Percentiles rank a stretch among this genome's conserved stretches.
Conservation (phyloP, 2,888 invertebrate genomes). For the Plebejus melissa region DNA sequence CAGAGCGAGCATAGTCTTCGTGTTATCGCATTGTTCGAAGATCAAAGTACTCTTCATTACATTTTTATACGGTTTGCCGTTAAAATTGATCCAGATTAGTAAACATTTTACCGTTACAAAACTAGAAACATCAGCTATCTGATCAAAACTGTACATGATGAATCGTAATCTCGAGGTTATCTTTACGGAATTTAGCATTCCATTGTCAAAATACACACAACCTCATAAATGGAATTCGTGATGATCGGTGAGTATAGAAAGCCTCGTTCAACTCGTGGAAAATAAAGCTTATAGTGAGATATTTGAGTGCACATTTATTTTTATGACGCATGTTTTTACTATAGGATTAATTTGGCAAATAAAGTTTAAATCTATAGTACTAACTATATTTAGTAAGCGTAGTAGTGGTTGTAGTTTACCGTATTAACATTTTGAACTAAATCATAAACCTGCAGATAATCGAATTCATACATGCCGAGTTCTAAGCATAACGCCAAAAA, state of each 20-base stretch:
- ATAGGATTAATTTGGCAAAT: not conserved
- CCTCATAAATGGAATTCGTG: not conserved
- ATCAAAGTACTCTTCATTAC: constrained; percentile 14
- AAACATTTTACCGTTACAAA: constrained; percentile 15
- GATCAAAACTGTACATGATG: constrained; percentile 16
- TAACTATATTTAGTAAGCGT: not conserved
- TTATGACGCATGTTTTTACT: not conserved
- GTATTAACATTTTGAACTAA: not conserved
- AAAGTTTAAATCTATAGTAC: not conserved
- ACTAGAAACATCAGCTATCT: constrained; percentile 12
- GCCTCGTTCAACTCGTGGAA: not conserved
- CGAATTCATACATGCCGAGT: not conserved
- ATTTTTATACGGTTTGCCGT: constrained; percentile 22
- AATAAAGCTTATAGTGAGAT: not conserved
- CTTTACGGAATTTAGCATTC: constrained; percentile 12
- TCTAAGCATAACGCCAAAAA: not conserved
- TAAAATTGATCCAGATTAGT: constrained; percentile 20
- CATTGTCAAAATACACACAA: constrained; percentile 4
- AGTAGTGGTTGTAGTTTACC: not conserved
- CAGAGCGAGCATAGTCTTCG: constrained; percentile 28
- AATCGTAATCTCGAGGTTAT: constrained; percentile 9
- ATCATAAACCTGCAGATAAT: no score
- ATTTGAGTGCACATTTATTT: not conserved
- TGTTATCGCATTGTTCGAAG: constrained; percentile 23
- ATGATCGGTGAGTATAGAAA: not conserved